Evolutionary conservation across 2,113 vertebrate genomes (phyloP).

Genomic region (Panthera tigris): DNA sequence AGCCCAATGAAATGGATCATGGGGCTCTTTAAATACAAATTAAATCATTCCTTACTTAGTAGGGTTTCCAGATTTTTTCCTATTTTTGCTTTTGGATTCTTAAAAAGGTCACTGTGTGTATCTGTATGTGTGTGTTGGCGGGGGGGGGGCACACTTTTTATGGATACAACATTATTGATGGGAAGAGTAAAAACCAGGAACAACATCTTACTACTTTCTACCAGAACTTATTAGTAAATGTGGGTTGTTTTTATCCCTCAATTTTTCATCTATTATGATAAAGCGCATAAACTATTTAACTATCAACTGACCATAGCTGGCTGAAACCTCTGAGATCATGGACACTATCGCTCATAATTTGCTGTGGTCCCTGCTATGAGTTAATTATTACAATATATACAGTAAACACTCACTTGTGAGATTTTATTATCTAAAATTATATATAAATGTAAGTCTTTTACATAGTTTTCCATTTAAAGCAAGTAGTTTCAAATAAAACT

Average conservation of each 20-base stretch:
- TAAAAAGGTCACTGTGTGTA: not conserved
- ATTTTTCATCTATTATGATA: not conserved
- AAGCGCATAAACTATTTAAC: not conserved
- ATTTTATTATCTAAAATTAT: not conserved
- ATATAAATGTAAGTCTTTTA: not conserved
- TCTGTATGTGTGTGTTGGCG: not conserved
- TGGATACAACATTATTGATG: too few relatives aligned
- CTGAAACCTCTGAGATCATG: not conserved
- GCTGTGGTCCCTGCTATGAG: not conserved
- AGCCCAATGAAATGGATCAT: not conserved
- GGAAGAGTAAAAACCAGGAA: not conserved
- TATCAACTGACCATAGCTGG: not conserved
- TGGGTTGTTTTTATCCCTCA: not conserved
- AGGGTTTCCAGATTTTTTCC: not conserved
- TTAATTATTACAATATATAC: not conserved
- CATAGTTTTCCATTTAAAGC: not conserved
- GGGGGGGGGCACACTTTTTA: not conserved
- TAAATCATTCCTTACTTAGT: not conserved
- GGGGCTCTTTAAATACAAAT: not conserved
- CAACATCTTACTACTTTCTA: not conserved
- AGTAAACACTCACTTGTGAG: not conserved
- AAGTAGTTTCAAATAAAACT: not conserved
- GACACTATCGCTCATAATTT: not conserved
- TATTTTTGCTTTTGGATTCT: not conserved
- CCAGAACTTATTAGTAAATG: not conserved